A percentile compares a stretch with the other conserved stretches of the same genome.
phyloP scores from a whole-genome alignment of 2,797 vertebrate species.

The Chrosomus eos region DNA sequence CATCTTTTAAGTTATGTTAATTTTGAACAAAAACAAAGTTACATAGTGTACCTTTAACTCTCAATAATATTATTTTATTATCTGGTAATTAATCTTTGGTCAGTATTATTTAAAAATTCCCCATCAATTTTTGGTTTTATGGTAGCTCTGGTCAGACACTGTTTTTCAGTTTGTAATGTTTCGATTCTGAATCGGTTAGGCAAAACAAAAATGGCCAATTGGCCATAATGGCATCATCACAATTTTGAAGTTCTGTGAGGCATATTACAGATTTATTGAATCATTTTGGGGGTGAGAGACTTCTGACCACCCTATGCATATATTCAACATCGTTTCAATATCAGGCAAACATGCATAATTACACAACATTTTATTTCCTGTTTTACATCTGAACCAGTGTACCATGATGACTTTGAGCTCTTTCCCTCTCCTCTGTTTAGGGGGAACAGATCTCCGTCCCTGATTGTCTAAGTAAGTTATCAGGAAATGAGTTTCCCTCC shows the following conservation, averaged over 20 bases:
- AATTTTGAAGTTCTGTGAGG: not conserved
- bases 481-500: conserved; percentile 61
- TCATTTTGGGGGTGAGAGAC: not conserved
- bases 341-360: not conserved
- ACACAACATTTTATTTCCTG: conserved; percentile 26
- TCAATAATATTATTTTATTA: not conserved
- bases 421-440: conserved; percentile 34
- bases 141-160: not conserved
- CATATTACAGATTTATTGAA: not conserved
- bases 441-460: conserved; percentile 2
- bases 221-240: not conserved
- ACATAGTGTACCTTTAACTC: not conserved
- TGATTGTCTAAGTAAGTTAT: conserved; percentile 48
- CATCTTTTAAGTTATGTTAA: not conserved
- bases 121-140: not conserved
- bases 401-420: conserved; percentile 1
- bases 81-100: not conserved
- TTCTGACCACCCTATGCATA: not conserved
- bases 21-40: not conserved
- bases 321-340: not conserved
- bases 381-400: conserved; percentile 13
- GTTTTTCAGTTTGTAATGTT: not conserved
- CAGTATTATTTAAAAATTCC: not conserved
- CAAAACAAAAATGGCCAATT: not conserved
- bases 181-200: not conserved